Evolutionary conservation across 2,797 vertebrate genomes (phyloP).

Genomic region (Scyliorhinus canicula): DNA sequence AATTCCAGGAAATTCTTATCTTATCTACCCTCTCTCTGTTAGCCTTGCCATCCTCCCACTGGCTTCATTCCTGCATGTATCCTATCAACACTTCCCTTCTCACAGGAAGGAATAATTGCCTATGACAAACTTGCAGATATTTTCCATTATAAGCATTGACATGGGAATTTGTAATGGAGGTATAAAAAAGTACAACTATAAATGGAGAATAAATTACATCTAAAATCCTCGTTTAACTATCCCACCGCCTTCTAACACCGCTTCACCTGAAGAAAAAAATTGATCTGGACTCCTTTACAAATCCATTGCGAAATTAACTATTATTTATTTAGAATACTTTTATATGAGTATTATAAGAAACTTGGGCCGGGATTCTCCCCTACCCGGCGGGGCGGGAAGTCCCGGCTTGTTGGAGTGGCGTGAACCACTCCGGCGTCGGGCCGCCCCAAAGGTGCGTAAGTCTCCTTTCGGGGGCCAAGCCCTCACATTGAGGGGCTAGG

Average conservation of each 20-base stretch:
- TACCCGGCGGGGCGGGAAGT: no score
- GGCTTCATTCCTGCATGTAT: not conserved
- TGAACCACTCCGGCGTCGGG: no score
- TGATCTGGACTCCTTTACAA: not conserved
- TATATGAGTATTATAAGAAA: not conserved
- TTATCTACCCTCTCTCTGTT: not conserved
- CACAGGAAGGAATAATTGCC: not conserved
- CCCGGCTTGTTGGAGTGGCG: no score
- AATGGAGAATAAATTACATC: not conserved
- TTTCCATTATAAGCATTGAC: not conserved
- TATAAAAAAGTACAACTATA: not conserved
- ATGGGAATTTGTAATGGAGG: not conserved
- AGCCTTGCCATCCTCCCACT: not conserved
- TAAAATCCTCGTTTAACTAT: not conserved
- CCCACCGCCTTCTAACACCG: not conserved
- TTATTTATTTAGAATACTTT: not conserved
- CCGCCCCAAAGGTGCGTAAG: no score
- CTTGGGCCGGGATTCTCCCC: no score
- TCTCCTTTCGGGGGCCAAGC: no score
- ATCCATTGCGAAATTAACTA: not conserved
- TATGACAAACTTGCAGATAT: not conserved
- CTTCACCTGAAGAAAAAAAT: not conserved
- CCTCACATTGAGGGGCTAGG: no score
- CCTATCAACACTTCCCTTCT: no score
- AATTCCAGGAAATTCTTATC: not conserved